These are phyloP conservation scores for Priocnemis perturbator DNA, from an alignment of 2,888 invertebrate genomes.

Conservation along the genomic window DNA sequence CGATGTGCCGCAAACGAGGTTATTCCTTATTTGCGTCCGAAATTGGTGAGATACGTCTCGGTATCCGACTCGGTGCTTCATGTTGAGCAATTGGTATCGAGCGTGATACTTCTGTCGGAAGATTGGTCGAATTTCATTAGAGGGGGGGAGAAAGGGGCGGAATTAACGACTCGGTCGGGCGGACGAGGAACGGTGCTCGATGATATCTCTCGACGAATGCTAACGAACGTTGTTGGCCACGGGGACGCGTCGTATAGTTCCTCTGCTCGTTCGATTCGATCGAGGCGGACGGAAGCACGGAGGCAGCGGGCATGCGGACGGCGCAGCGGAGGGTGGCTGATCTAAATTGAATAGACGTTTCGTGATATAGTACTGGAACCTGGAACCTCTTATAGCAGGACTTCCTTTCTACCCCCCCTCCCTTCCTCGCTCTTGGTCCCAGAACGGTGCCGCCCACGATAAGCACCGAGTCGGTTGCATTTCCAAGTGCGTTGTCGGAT, in stretches of 20 bases:
- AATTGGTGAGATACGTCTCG: too few species aligned
- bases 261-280: constrained; percentile 8
- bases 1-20: too few species aligned
- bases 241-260: background rate
- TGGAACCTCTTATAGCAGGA: constrained; percentile 28
- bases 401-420: too few species aligned
- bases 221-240: constrained; percentile 11
- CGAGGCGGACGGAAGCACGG: constrained; percentile 8
- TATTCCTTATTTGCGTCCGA: too few species aligned
- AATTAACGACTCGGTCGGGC: too few species aligned
- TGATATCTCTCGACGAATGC: constrained; percentile 14
- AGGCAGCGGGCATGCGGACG: background rate
- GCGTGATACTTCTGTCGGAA: too few species aligned
- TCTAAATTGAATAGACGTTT: constrained; percentile 61
- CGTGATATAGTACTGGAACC: constrained; percentile 46
- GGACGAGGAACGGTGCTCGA: background rate
- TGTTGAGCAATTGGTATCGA: too few species aligned
- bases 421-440: constrained; percentile 14
- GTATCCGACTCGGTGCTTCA: too few species aligned
- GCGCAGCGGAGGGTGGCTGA: constrained; percentile 32
- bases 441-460: constrained; percentile 52
- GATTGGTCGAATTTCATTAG: too few species aligned
- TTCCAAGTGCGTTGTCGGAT: constrained; percentile 26
- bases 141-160: too few species aligned
- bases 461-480: constrained; percentile 27